Evolutionary conservation across 2,888 invertebrate species (phyloP), one percentile per base, ranked within the genome.

Genomic region (Lobophora halterata): DNA sequence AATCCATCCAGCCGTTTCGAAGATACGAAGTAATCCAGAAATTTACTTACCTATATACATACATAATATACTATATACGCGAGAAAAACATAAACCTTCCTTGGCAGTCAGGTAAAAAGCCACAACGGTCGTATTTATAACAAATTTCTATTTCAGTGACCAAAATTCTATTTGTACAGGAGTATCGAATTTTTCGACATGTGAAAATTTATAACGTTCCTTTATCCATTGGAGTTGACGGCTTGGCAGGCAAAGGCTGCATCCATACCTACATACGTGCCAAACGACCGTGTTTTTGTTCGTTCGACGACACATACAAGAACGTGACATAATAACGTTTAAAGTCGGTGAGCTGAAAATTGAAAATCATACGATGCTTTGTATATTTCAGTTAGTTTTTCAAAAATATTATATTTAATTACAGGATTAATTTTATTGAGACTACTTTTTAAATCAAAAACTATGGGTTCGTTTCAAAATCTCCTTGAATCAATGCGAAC

Each of bases 191-290:
- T 58, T 41, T 53, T 47, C 46, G 55, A 68, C 62, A 62, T 67
- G 63, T 69, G 66, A 65, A 70, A 65, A 71, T 66, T 65, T 68
- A 63, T 50, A 61, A 64, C 60, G 62, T 64, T 65, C 56, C 49
- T 52, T 60, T 61, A 41, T 14, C 40, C 69, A 71, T 71, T 66
- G 55, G 65, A 61, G 54, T 62, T 58, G 65, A 67, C 68, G 56
- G 62, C 60, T 56, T 63, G 62, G 65, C 62, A 59, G 61, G 55
- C 52, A 52, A 46, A 49, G 58, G 55, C 52, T 49, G 60, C 49
- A 26, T 14, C 29, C n/a, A n/a, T n/a, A n/a, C n/a, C n/a, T n/a
- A n/a, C n/a, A 46, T 39, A 48, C 65, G 74, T 76, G 76, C 73
- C 76, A 71, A 75, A 74, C 70, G 64, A 57, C 61, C 67, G 55